These are phyloP conservation scores for Pseudomugil tenellus DNA, from an alignment of 2,797 vertebrate species.

Conservation along the genomic window DNA sequence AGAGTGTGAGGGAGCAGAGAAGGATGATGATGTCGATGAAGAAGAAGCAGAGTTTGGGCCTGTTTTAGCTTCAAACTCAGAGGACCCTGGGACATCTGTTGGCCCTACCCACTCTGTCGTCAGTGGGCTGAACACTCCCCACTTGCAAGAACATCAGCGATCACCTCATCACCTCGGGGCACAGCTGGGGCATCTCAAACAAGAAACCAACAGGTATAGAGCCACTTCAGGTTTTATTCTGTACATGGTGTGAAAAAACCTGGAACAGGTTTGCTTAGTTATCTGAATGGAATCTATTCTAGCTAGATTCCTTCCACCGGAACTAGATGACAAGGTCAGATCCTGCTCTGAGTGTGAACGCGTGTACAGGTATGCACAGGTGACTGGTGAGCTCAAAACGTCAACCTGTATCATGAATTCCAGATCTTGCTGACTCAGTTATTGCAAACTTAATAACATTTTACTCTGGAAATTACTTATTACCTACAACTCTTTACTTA, in stretches of 20 bases:
- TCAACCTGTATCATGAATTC: background rate
- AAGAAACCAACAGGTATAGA: constrained; percentile 87
- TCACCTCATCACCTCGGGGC: constrained; percentile 78
- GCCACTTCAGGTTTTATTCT: background rate
- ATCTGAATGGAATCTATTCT: background rate
- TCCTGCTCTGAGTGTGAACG: background rate
- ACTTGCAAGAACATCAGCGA: constrained; percentile 80
- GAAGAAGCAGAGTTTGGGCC: constrained; percentile 79
- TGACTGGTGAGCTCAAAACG: background rate
- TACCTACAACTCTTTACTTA: too few species aligned
- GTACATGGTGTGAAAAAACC: background rate
- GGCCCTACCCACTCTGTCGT: constrained; percentile 53
- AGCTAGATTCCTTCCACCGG: background rate
- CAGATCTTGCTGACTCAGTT: background rate
- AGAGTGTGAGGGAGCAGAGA: constrained; percentile 88
- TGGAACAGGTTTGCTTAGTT: background rate
- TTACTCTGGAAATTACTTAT: background rate
- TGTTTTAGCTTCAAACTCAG: constrained; percentile 51
- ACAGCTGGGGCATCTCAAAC: constrained; percentile 87
- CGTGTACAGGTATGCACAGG: background rate
- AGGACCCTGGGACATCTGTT: constrained; percentile 60
- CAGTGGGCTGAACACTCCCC: constrained; percentile 67
- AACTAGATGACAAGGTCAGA: background rate
- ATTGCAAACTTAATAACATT: too few species aligned
- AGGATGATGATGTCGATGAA: constrained; percentile 86